phyloP scores from a whole-genome alignment of 1,140 invertebrate species.

The Procambarus virginalis region DNA sequence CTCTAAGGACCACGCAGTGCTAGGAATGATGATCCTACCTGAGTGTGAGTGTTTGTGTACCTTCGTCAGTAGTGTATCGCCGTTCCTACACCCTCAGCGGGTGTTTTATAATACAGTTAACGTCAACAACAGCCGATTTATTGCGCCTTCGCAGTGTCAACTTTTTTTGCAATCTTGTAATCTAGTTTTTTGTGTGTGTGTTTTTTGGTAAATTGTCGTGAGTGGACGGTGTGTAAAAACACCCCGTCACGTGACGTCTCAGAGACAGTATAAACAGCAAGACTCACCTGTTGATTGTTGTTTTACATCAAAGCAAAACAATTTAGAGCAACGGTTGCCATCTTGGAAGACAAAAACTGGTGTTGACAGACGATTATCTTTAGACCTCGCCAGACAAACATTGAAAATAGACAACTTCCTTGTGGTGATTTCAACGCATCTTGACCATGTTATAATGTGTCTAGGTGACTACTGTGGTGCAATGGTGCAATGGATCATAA shows the following conservation, averaged over 20 bases:
- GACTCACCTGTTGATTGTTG: too few relatives aligned
- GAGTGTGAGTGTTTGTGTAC: slow-evolving; percentile 58
- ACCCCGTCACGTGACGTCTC: too few relatives aligned
- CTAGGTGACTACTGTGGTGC: neutral
- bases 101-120: slow-evolving; percentile 7
- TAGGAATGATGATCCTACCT: slow-evolving; percentile 53
- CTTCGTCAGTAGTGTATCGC: slow-evolving; percentile 45
- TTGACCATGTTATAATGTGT: neutral
- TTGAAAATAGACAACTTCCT: neutral
- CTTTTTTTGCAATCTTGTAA: too few relatives aligned
- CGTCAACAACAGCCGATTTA: too few relatives aligned
- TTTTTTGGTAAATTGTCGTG: too few relatives aligned
- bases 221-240: too few relatives aligned
- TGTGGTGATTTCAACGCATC: slow-evolving; percentile 40
- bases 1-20: slow-evolving; percentile 51
- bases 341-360: slow-evolving; percentile 2
- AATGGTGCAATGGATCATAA: neutral
- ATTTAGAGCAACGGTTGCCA: slow-evolving; percentile 8
- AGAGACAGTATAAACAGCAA: too few relatives aligned
- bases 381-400: neutral
- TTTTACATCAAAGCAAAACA: neutral
- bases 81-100: neutral
- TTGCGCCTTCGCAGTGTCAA: too few relatives aligned
- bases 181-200: too few relatives aligned
- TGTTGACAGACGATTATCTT: slow-evolving; percentile 9